Conservation (phyloP, 2,888 invertebrate genomes). For the Chymomyza fuscimana region DNA sequence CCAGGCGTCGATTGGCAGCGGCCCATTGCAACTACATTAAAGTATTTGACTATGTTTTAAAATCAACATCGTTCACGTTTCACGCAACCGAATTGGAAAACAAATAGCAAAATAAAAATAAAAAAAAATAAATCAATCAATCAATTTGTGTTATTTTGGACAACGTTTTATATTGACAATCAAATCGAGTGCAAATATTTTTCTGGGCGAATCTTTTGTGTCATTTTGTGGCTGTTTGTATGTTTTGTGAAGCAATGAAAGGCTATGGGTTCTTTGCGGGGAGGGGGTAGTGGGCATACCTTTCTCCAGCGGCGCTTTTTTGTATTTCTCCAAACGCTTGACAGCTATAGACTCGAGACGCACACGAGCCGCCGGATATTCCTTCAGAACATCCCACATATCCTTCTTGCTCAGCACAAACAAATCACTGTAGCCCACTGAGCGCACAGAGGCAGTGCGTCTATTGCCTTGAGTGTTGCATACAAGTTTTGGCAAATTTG, state of each 20-base stretch:
- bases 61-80: conserved; percentile 61
- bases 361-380: conserved; percentile 95
- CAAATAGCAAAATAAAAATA: conserved; percentile 30
- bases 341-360: conserved; percentile 98
- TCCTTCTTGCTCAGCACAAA: conserved; percentile 99
- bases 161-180: conserved; percentile 7
- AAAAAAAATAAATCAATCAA: conserved; percentile 56
- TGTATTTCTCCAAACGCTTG: conserved; percentile 98
- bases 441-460: conserved; percentile 97
- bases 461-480: conserved; percentile 88
- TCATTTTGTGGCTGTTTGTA: not conserved
- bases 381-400: conserved; percentile 99
- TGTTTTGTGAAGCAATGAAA: not conserved
- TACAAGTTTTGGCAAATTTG: conserved; percentile 8
- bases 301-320: conserved; percentile 95
- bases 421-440: conserved; percentile 98
- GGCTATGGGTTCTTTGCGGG: too few relatives aligned
- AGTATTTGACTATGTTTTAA: conserved; percentile 80
- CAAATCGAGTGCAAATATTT: not conserved
- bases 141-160: conserved; percentile 51
- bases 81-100: conserved; percentile 40
- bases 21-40: conserved; percentile 92
- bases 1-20: conserved; percentile 98
- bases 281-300: conserved; percentile 81
- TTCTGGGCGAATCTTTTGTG: not conserved